A percentile compares a stretch with the other conserved stretches of the same genome.
Conservation (phyloP, 2,797 vertebrate genomes). For the Falco concolor region DNA sequence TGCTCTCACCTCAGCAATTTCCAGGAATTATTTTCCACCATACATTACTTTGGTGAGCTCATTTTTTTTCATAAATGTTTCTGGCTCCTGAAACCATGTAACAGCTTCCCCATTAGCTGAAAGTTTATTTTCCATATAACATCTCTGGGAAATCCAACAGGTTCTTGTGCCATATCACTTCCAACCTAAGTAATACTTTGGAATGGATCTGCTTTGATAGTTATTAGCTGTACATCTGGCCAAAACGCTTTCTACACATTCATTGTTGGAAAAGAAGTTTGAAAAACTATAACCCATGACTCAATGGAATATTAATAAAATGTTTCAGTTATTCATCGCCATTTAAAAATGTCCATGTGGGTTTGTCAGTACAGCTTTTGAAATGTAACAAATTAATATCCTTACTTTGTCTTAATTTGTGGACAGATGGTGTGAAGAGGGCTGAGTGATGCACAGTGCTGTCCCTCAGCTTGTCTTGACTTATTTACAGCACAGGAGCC, state of each 20-base stretch:
- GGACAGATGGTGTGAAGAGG: constrained; percentile 72
- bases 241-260: constrained; percentile 22
- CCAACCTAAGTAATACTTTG: background rate
- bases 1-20: background rate
- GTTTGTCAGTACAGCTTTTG: constrained; percentile 72
- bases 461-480: constrained; percentile 69
- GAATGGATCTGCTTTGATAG: constrained; percentile 37
- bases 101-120: background rate
- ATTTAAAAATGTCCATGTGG: constrained; percentile 63
- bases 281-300: constrained; percentile 18
- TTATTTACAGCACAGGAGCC: constrained; percentile 70
- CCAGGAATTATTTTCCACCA: background rate
- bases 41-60: background rate
- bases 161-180: background rate
- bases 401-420: constrained; percentile 81
- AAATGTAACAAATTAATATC: constrained; percentile 79
- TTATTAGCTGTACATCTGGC: constrained; percentile 55
- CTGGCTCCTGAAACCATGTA: background rate
- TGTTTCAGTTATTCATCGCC: constrained; percentile 45
- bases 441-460: constrained; percentile 53
- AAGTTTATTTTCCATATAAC: background rate
- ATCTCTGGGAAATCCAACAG: background rate
- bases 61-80: background rate
- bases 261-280: constrained; percentile 51
- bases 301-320: constrained; percentile 49